Evolutionary conservation across 2,888 invertebrate genomes (phyloP).

Genomic region (Cephus runcator): DNA sequence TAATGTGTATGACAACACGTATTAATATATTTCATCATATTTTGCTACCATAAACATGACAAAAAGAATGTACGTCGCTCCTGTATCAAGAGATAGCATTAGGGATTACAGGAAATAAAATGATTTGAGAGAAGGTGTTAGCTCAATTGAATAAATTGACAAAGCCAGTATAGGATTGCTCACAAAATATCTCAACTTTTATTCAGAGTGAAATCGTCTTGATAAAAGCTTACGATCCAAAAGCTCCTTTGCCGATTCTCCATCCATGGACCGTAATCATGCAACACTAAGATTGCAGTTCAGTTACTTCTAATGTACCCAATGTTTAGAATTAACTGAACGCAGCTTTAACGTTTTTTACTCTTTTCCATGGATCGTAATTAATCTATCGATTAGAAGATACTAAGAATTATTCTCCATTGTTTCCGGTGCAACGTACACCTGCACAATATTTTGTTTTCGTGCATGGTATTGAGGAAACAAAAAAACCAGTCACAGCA

Average conservation of each 20-base stretch:
- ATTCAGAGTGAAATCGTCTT: slow-evolving; percentile 53
- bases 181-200: slow-evolving; percentile 61
- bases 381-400: slow-evolving; percentile 50
- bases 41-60: neutral
- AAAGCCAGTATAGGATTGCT: slow-evolving; percentile 38
- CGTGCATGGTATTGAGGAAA: neutral
- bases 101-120: neutral
- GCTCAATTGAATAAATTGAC: neutral
- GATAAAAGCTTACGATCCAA: slow-evolving; percentile 21
- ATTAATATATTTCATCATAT: slow-evolving; percentile 14
- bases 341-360: no score
- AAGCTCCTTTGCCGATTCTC: slow-evolving; percentile 4
- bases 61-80: neutral
- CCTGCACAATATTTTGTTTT: neutral
- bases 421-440: neutral
- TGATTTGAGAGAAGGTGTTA: neutral
- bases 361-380: slow-evolving; percentile 13
- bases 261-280: slow-evolving; percentile 18
- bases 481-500: neutral
- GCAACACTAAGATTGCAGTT: slow-evolving; percentile 15
- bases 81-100: neutral
- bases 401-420: slow-evolving; percentile 35
- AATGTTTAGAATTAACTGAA: no score
- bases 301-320: no score
- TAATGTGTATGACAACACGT: slow-evolving; percentile 28